phyloP scores from a whole-genome alignment of 2,113 vertebrate species.

The Motacilla alba region DNA sequence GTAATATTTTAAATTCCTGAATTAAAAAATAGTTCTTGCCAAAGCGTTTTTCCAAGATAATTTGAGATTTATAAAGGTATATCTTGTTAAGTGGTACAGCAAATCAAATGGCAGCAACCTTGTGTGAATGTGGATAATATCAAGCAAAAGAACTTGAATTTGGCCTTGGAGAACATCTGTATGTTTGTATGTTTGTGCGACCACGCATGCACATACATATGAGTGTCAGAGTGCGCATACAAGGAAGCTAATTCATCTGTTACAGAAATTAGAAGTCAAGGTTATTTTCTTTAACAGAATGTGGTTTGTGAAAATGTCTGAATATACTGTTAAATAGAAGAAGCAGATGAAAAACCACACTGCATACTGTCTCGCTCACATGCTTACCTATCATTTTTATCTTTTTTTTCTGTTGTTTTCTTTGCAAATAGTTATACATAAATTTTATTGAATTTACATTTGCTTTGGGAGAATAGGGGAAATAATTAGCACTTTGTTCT shows the following conservation, averaged over 20 bases:
- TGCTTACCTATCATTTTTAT: neutral
- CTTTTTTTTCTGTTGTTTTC: neutral
- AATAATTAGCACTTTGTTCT: neutral
- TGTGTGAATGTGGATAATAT: neutral
- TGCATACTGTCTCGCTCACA: neutral
- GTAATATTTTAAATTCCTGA: neutral
- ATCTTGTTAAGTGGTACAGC: neutral
- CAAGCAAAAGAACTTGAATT: neutral
- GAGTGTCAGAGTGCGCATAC: neutral
- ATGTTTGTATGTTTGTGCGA: neutral
- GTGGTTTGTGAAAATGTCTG: neutral
- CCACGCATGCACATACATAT: accelerated
- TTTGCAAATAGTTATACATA: neutral
- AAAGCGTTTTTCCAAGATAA: neutral
- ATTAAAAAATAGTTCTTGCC: neutral
- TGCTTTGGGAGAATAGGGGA: neutral
- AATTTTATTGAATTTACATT: neutral
- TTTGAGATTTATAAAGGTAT: neutral
- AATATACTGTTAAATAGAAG: neutral
- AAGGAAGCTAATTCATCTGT: slow-evolving; percentile 26
- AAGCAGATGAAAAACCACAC: slow-evolving; percentile 13
- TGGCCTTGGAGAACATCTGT: slow-evolving; percentile 22
- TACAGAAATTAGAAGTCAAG: slow-evolving; percentile 38
- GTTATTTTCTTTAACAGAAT: slow-evolving; percentile 18
- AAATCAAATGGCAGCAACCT: neutral